These are phyloP conservation scores for Syrphus vitripennis DNA, from an alignment of 2,888 invertebrate genomes.

Conservation along the genomic window DNA sequence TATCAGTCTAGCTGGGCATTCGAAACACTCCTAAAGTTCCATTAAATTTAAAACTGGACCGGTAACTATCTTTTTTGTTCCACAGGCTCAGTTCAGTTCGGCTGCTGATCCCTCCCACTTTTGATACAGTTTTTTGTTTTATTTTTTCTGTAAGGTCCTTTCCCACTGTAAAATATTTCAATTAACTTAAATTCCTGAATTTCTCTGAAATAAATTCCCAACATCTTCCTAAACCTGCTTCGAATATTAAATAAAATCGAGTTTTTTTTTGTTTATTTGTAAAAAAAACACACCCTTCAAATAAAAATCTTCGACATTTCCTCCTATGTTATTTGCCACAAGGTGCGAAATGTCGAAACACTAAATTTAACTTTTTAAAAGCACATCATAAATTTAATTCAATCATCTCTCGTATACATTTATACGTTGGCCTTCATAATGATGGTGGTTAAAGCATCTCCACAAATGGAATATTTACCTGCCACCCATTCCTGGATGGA, in stretches of 20 bases:
- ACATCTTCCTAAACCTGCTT: background rate
- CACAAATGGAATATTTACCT: background rate
- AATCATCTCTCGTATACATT: constrained; percentile 21
- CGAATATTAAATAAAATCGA: background rate
- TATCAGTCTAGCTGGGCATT: no score
- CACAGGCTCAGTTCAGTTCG: no score
- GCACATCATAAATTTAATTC: constrained; percentile 46
- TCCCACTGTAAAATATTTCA: background rate
- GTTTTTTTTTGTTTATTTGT: background rate
- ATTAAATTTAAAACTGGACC: no score
- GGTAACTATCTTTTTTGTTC: no score
- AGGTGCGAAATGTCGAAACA: constrained; percentile 16
- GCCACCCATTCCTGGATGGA: background rate
- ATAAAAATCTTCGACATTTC: constrained; percentile 9
- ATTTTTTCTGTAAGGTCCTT: background rate
- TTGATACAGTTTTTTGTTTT: no score
- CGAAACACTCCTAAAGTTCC: no score
- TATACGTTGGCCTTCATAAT: constrained; percentile 11
- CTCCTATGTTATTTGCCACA: background rate
- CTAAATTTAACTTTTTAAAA: constrained; percentile 22
- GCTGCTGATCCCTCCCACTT: no score
- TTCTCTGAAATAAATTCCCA: background rate
- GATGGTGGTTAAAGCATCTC: background rate
- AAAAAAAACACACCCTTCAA: background rate
- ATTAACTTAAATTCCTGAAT: background rate